phyloP scores from a whole-genome alignment of 2,113 vertebrate genomes.

The Meriones unguiculatus region DNA sequence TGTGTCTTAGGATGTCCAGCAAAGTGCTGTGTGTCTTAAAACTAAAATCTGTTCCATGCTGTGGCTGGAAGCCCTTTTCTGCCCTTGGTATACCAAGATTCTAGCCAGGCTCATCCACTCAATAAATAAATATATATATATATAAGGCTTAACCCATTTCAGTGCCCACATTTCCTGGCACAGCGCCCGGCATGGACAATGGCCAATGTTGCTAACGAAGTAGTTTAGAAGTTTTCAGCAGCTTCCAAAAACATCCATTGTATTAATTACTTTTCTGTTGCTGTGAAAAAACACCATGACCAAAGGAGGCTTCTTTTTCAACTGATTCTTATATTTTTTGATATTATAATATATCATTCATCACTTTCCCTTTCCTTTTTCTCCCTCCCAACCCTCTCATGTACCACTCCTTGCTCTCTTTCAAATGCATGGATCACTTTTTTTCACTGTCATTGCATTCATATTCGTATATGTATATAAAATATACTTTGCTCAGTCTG shows the following conservation, averaged over 20 bases:
- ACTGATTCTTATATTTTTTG: neutral
- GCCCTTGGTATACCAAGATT: too few relatives aligned
- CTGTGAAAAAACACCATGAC: neutral
- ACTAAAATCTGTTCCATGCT: too few relatives aligned
- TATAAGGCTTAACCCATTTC: neutral
- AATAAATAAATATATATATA: neutral
- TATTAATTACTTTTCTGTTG: neutral
- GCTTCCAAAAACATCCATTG: neutral
- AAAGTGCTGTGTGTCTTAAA: too few relatives aligned
- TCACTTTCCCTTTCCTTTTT: neutral
- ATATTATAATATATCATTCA: neutral
- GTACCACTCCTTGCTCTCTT: neutral
- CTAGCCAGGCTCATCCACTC: neutral
- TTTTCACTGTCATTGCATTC: neutral
- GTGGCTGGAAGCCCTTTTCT: neutral
- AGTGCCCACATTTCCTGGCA: accelerated
- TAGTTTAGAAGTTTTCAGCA: neutral
- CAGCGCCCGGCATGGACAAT: neutral
- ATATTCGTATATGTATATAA: neutral
- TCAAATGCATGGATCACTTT: neutral
- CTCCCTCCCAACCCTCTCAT: neutral
- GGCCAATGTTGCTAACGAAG: accelerated
- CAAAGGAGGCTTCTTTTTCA: neutral
- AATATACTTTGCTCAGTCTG: neutral
- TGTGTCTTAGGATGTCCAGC: neutral